phyloP scores from a whole-genome alignment of 2,113 vertebrate genomes.

The Gasterosteus aculeatus region DNA sequence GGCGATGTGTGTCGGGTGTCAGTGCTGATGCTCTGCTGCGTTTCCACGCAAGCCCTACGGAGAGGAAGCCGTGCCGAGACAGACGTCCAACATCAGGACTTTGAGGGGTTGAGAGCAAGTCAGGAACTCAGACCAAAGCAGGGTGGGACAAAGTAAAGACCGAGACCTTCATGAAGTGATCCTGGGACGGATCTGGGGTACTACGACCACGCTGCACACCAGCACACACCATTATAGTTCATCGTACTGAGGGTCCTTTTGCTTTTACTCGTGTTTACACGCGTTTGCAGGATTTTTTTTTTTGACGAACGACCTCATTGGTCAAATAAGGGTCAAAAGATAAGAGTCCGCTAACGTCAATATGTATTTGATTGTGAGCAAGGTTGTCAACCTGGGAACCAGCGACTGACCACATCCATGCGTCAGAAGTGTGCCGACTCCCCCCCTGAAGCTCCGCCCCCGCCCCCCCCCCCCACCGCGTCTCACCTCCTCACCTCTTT shows the following conservation, averaged over 20 bases:
- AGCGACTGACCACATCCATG: too few species aligned
- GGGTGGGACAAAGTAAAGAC: too few species aligned
- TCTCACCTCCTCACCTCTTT: background rate
- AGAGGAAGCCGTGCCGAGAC: background rate
- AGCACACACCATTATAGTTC: background rate
- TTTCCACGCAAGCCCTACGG: conserved; percentile 17
- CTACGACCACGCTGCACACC: too few species aligned
- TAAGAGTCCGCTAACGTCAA: conserved; percentile 6
- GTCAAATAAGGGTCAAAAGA: conserved; percentile 27
- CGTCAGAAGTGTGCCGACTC: too few species aligned
- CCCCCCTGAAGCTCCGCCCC: too few species aligned
- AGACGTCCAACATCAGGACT: background rate
- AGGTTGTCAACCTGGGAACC: background rate
- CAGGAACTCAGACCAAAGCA: too few species aligned
- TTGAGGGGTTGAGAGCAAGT: background rate
- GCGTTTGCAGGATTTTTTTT: background rate
- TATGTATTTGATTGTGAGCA: background rate
- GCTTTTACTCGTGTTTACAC: conserved; percentile 1
- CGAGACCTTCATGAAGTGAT: background rate
- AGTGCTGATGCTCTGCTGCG: conserved; percentile 37
- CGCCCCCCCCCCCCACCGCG: too few species aligned
- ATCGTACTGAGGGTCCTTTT: background rate
- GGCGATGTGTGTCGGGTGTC: conserved; percentile 66
- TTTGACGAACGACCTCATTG: background rate
- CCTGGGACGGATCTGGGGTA: background rate